A percentile compares a stretch with the other conserved stretches of the same genome.
Evolutionary conservation across 2,113 vertebrate species (phyloP).

Genomic region (Thermophis baileyi): DNA sequence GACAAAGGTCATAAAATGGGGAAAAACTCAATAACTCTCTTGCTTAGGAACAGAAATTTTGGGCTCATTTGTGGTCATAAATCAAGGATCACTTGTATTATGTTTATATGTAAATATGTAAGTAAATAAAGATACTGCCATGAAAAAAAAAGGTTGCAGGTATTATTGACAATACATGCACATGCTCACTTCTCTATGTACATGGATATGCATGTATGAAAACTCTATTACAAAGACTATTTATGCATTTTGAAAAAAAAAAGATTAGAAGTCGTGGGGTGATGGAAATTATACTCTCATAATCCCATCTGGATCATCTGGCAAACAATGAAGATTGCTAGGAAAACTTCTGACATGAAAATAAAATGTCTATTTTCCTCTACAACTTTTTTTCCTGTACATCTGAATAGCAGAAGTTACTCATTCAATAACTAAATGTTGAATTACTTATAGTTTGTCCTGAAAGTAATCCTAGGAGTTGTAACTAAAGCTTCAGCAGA

Average conservation of each 20-base stretch:
- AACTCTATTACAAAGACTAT: neutral
- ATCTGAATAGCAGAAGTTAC: slow-evolving; percentile 48
- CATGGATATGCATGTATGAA: neutral
- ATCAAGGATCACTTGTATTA: neutral
- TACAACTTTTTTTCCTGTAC: slow-evolving; percentile 36
- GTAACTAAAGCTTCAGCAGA: slow-evolving; percentile 66
- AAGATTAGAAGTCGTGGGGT: neutral
- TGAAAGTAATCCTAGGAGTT: slow-evolving; percentile 62
- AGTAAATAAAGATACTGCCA: neutral
- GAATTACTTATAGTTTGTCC: slow-evolving; percentile 60
- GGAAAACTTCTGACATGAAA: slow-evolving; percentile 24
- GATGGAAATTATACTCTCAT: neutral
- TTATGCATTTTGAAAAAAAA: neutral
- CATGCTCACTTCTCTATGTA: neutral
- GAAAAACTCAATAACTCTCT: neutral
- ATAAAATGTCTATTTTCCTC: slow-evolving; percentile 47
- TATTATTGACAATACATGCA: neutral
- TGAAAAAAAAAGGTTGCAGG: neutral
- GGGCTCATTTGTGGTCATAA: neutral
- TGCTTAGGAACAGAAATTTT: neutral
- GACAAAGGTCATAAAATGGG: neutral
- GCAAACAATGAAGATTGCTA: slow-evolving; percentile 38
- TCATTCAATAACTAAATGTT: slow-evolving; percentile 48
- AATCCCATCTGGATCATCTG: neutral
- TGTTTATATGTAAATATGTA: neutral